Percentiles rank a stretch among this genome's conserved stretches.
phyloP scores from a whole-genome alignment of 2,113 vertebrate species.

The Nyctibius bracteatus region DNA sequence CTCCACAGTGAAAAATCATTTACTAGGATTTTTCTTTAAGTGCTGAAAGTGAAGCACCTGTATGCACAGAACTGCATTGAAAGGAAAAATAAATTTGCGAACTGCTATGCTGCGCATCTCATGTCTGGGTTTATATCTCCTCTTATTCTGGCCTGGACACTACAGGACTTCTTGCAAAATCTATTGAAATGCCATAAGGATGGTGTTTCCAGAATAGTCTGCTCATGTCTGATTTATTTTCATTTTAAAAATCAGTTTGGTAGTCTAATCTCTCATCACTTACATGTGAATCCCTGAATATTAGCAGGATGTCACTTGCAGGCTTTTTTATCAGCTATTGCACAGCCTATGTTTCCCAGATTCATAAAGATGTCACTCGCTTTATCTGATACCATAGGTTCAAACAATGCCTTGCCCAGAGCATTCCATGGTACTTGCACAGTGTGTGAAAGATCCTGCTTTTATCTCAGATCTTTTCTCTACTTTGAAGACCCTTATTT shows the following conservation, averaged over 20 bases:
- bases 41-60: background rate
- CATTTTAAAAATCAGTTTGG: background rate
- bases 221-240: background rate
- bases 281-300: background rate
- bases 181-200: background rate
- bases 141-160: background rate
- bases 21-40: background rate
- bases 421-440: background rate
- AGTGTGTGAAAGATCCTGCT: background rate
- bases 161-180: background rate
- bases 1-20: background rate
- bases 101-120: background rate
- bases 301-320: background rate
- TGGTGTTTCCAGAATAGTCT: background rate
- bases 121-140: background rate
- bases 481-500: background rate
- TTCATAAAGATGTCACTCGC: background rate
- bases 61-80: background rate
- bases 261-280: background rate
- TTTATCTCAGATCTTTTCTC: background rate
- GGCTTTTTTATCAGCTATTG: background rate
- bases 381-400: background rate
- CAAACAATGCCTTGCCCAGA: background rate
- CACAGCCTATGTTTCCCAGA: background rate
- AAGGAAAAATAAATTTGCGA: background rate